Conservation (phyloP, 2,797 vertebrate genomes). For the Morus bassanus region DNA sequence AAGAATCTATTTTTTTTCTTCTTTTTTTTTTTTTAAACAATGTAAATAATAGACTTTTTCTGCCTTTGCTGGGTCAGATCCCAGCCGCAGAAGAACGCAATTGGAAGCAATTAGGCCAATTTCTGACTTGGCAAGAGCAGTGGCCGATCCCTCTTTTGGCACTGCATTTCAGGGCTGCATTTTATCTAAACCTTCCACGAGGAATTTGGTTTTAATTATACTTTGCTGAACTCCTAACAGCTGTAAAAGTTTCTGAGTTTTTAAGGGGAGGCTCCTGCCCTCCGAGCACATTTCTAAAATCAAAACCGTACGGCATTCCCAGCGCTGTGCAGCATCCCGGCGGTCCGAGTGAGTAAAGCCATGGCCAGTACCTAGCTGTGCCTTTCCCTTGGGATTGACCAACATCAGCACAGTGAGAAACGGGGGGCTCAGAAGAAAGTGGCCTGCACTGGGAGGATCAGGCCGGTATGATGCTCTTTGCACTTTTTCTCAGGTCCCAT, state of each 20-base stretch:
- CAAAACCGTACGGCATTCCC: background rate
- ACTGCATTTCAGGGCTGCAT: conserved; percentile 19
- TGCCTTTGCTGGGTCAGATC: conserved; percentile 32
- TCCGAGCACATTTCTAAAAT: conserved; percentile 6
- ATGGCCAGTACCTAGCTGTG: background rate
- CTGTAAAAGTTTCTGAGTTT: conserved; percentile 41
- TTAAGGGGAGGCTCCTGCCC: conserved; percentile 37
- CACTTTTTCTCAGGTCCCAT: background rate
- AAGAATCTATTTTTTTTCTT: background rate
- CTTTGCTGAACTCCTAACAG: conserved; percentile 44
- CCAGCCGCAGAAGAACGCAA: conserved; percentile 13
- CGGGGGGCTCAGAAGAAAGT: background rate
- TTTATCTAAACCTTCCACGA: conserved; percentile 55
- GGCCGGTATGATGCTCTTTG: background rate
- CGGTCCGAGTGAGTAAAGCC: background rate
- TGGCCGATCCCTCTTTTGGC: conserved; percentile 24
- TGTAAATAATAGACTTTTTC: conserved; percentile 38
- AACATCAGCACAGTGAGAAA: background rate
- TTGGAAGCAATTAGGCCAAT: conserved; percentile 54
- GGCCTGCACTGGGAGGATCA: background rate
- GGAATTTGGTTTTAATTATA: conserved; percentile 64
- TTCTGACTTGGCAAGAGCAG: conserved; percentile 32
- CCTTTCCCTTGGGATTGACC: conserved; percentile 8
- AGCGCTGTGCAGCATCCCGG: background rate
- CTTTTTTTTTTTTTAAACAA: background rate